Evolutionary conservation across 64 coral and sea anemone genomes (phyloP), one percentile per base, ranked within the genome.

Genomic region (Cladopsammia gracilis): DNA sequence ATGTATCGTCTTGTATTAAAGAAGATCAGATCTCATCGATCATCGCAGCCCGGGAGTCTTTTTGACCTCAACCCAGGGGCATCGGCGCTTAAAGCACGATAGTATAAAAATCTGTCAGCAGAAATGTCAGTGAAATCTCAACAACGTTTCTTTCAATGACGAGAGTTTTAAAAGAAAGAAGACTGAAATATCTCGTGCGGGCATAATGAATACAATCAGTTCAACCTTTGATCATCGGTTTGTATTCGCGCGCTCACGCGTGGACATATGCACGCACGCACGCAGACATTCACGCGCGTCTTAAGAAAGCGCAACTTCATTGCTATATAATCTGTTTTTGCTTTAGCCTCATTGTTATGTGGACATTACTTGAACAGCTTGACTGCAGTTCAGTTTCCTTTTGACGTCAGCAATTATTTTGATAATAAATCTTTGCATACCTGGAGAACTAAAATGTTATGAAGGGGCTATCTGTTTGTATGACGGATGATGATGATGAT

Each of bases 71-170:
- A 50, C 16, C 45, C 3, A 64, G 18, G 58, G 34, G 59, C 77
- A 44, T 42, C 10, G 78, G 19, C 78, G 59, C 78, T 82, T 82
- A 64, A 64, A 15, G 78, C 78, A 82, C 78, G 78, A 64, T 34
- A 82, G 62, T 82, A 82, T 47, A 82, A 45, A 82, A 64, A 82
- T 82, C 78, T 82, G 78, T 82, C 78, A 82, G 57, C 78, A 82
- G 59, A 82, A 62, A 62, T 64, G 64, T 82, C 78, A 64, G 56
- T 64, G 78, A 64, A 82, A 82, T 64, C 58, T 82, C 78, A 64
- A 82, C 58, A 82, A 46, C 57, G 34, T 61, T 62, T 64, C 57
- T 64, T 8, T 16, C 58, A 47, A 46, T 59, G 58, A 82, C 64
- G 59, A 82, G 54, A 59, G 77, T n/a, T 60, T 26, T 79, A 53